Evolutionary conservation across 2,797 vertebrate species (phyloP).

Genomic region (Periophthalmus magnuspinnatus): DNA sequence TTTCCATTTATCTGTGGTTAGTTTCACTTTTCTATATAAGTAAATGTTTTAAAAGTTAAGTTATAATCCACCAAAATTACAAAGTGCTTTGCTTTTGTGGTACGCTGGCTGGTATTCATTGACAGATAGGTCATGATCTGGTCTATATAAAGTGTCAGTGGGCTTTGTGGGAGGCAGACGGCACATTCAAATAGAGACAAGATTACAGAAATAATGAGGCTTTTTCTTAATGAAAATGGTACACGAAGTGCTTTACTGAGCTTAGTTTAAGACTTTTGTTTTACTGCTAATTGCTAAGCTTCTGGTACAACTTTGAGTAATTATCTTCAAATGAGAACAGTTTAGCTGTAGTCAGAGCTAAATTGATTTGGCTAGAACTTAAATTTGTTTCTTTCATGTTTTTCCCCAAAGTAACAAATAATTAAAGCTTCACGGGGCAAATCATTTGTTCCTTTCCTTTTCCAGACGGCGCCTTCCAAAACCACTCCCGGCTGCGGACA

Average conservation of each 20-base stretch:
- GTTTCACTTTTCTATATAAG: neutral
- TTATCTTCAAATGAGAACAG: constrained; percentile 26
- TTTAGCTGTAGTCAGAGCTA: constrained; percentile 5
- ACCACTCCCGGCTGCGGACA: constrained; percentile 90
- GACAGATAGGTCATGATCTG: constrained; percentile 33
- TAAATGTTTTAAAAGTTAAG: neutral
- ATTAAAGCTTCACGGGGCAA: neutral
- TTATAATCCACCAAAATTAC: neutral
- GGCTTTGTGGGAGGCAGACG: constrained; percentile 47
- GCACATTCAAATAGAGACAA: constrained; percentile 37
- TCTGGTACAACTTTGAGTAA: constrained; percentile 25
- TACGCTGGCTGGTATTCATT: constrained; percentile 27
- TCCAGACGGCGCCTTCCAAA: constrained; percentile 85
- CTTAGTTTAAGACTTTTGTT: constrained; percentile 27
- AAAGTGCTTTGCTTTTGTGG: constrained; percentile 28
- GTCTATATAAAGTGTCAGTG: constrained; percentile 34
- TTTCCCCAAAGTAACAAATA: constrained; percentile 24
- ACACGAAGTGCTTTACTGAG: constrained; percentile 25
- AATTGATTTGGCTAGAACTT: constrained; percentile 13
- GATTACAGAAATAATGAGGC: constrained; percentile 48
- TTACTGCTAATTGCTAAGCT: constrained; percentile 40
- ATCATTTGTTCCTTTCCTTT: constrained; percentile 15
- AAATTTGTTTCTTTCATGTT: constrained; percentile 31
- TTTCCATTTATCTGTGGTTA: no score
- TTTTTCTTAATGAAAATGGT: constrained; percentile 22